phyloP scores from a whole-genome alignment of 2,888 invertebrate species.

The Acleris sparsana region DNA sequence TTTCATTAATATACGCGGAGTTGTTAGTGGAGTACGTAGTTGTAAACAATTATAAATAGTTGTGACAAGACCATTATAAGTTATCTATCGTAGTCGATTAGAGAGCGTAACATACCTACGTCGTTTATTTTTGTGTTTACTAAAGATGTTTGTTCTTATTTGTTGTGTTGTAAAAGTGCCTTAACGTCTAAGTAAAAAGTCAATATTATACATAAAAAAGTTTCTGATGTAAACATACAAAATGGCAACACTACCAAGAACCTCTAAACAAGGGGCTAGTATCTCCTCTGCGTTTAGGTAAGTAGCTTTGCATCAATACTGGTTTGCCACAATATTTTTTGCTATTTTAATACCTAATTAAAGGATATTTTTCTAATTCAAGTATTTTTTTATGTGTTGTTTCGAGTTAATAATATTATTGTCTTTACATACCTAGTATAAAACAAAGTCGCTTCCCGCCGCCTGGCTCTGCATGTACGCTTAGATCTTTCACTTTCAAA shows the following conservation, averaged over 20 bases:
- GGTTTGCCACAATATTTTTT: not conserved
- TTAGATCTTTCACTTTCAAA: no score
- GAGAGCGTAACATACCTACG: slow-evolving; percentile 1
- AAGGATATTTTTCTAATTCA: no score
- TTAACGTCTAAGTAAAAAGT: slow-evolving; percentile 9
- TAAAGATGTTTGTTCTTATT: slow-evolving; percentile 1
- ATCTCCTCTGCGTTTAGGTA: slow-evolving; percentile 75
- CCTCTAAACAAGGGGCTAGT: slow-evolving; percentile 65
- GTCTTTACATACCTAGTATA: no score
- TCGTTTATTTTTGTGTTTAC: not conserved
- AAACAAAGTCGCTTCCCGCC: no score
- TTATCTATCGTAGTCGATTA: slow-evolving; percentile 22
- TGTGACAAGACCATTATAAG: slow-evolving; percentile 15
- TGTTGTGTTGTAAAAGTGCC: slow-evolving; percentile 15
- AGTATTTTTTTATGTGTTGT: no score
- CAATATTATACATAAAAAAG: slow-evolving; percentile 23
- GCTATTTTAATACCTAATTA: no score
- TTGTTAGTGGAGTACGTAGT: slow-evolving; percentile 25
- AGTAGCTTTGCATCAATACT: slow-evolving; percentile 27
- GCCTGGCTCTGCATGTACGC: no score
- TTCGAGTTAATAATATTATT: no score
- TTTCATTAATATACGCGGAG: slow-evolving; percentile 5
- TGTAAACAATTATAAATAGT: slow-evolving; percentile 33
- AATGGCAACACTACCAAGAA: slow-evolving; percentile 79
- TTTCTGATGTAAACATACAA: slow-evolving; percentile 38